Base-by-base conservation (phyloP, 1,140 invertebrate species). In the Melipona quadrifasciata region DNA sequence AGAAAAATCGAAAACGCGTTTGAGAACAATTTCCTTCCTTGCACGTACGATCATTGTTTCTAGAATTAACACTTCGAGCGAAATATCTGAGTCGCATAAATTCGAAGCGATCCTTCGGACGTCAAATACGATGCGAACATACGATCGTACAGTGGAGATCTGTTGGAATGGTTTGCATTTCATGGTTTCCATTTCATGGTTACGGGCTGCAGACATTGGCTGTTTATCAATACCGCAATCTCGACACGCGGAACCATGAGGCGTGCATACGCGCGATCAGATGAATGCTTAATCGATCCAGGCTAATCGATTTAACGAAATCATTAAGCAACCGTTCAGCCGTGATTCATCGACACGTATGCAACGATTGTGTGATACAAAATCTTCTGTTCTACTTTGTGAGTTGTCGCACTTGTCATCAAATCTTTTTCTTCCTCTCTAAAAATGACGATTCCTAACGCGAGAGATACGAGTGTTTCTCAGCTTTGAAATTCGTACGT, bases 321-420 rank as follows among this genome's bases (percentile, higher is more conserved):
- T 70, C 90, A 91, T 80, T 92, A 89, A 87, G 72, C 93, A 76
- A 88, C 87, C 68, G 86, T 86, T 86, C 81, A 61, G 27, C 81
- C 74, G 65, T 78, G 75, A 78, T 78, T 68, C 75, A 70, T 34
- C 14, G 53, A 16, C 34, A 16, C 65, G 34, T 27, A 6, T 71
- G 14, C 34, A 47, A 64, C 27, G 10, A 14, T 17, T 53, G 39
- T 47, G 39, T 47, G 19, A 21, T 8, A 34, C 19, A 34, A 61
- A 68, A 67, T 68, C 39, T 34, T 39, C 12, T 27, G 12, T 16
- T 27, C 21, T 8, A 3, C 58, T 68, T 39, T 14, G 31, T 21
- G 3, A n/a, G n/a, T 31, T 27, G 6, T 47, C 39, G 0, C 39
- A 47, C 39, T 47, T 47, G 8, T 47, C 39, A 47, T 6, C 6